phyloP scores from a whole-genome alignment of 1,140 invertebrate genomes.

The Anastrepha obliqua region DNA sequence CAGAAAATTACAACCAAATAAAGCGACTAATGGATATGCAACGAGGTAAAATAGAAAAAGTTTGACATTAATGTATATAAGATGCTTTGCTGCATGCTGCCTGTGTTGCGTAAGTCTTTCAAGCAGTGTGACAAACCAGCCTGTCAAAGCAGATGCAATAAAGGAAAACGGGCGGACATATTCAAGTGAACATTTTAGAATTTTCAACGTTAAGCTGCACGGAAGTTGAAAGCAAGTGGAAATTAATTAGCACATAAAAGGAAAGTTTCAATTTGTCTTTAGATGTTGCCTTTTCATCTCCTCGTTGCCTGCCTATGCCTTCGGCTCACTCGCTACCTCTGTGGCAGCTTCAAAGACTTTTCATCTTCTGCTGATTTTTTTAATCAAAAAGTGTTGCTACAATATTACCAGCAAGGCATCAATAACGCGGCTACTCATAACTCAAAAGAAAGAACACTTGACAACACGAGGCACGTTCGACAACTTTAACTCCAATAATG shows the following conservation, averaged over 20 bases:
- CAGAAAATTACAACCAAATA: no score
- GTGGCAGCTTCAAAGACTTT: not conserved
- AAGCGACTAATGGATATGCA: no score
- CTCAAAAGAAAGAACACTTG: not conserved
- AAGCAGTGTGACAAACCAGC: no score
- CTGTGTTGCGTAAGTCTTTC: not conserved
- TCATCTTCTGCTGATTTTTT: not conserved
- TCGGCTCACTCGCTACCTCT: no score
- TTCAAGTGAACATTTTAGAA: not conserved
- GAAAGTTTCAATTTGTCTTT: not conserved
- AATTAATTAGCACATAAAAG: constrained; percentile 1
- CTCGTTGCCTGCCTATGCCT: not conserved
- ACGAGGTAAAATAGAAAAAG: no score
- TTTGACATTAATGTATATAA: not conserved
- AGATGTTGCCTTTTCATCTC: not conserved
- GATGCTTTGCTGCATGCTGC: not conserved
- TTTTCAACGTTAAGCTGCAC: not conserved
- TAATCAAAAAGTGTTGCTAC: not conserved
- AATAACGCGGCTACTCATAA: constrained; percentile 28
- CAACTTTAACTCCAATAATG: not conserved
- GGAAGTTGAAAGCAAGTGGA: not conserved
- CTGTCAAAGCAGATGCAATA: not conserved
- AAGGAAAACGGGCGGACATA: not conserved
- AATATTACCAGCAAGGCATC: constrained; percentile 13
- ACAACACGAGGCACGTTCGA: constrained; percentile 4